Evolutionary conservation across 2,888 invertebrate genomes (phyloP), one percentile per base, ranked within the genome.

Genomic region (Oscheius sp.): DNA sequence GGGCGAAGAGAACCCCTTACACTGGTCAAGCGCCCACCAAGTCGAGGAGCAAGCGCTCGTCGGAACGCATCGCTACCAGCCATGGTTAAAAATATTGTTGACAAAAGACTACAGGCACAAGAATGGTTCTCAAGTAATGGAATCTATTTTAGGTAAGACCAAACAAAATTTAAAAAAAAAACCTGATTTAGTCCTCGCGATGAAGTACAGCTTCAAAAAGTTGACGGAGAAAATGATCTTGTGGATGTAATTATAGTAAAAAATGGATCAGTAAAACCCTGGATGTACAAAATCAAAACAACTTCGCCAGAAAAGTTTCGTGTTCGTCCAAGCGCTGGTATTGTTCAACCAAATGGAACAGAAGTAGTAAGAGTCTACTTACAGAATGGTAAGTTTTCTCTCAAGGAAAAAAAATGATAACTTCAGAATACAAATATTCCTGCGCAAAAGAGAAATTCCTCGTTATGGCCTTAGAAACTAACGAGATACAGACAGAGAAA

Each of bases 261-360:
- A 43, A 84, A 84, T 66, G 74, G 73, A 41, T 76, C 81, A 2
- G 74, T 75, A 1, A 74, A 76, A 18, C 77, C 69, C n/a, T 72
- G 83, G 55, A 75, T 77, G 0, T 91, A 91, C 61, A 90, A 96
- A 63, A 75, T 97, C 77, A 94, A 97, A 90, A 97, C 96, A 16
- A 97, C 96, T 2, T 93, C 95, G 0, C 97, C 96, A 0, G 95
- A 96, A 86, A 96, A 95, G 89, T 97, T 95, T 90, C 91, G 95
- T 41, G 97, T 98, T 0, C 92, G 94, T 69, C 96, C 96, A 0
- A 95, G 82, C 27, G 76, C 78, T 12, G 85, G 85, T 53, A 72
- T 81, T 25, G 78, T 85, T 6, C 75, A 68, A 23, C 74, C 85
- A 0, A 81, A 81, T n/a, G 73, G 72, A 0, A 81, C 80, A 1